A percentile compares a stretch with the other conserved stretches of the same genome.
Conservation (phyloP, 1,140 invertebrate genomes). For the Drosophila littoralis region DNA sequence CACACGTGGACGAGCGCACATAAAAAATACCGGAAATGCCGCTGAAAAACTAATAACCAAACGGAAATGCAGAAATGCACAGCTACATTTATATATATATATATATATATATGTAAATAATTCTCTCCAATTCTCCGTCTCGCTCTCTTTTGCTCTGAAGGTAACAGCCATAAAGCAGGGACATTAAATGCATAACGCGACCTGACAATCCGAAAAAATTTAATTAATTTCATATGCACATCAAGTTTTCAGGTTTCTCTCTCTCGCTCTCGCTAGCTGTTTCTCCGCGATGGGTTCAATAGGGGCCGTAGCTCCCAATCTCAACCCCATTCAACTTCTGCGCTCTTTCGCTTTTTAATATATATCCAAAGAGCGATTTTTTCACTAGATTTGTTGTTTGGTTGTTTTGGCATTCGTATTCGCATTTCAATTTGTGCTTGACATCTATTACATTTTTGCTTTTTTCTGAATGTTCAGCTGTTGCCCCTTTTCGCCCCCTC, state of each 20-base stretch:
- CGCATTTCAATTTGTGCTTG: constrained; percentile 73
- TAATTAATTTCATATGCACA: constrained; percentile 79
- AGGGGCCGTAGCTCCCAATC: constrained; percentile 1
- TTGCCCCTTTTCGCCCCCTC: background rate
- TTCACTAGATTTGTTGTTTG: constrained; percentile 25
- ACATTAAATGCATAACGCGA: constrained; percentile 69
- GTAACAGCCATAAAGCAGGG: constrained; percentile 72
- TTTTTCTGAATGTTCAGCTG: constrained; percentile 24
- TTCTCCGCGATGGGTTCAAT: constrained; percentile 3
- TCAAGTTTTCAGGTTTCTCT: constrained; percentile 41
- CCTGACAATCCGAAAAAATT: constrained; percentile 61
- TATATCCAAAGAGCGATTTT: constrained; percentile 22
- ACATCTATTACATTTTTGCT: constrained; percentile 75
- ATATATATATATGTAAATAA: constrained; percentile 1
- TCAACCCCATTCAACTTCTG: background rate
- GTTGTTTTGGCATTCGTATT: constrained; percentile 54
- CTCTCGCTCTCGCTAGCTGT: background rate
- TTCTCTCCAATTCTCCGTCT: background rate
- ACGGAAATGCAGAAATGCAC: constrained; percentile 71
- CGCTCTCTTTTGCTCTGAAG: constrained; percentile 26
- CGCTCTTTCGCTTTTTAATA: constrained; percentile 29
- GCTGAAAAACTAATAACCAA: constrained; percentile 76
- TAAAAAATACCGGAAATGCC: constrained; percentile 71
- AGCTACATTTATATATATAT: constrained; percentile 28
- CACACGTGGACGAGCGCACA: constrained; percentile 37